Percentiles rank a stretch among this genome's conserved stretches.
Evolutionary conservation across 1,140 invertebrate species (phyloP).

Genomic region (roundworm (Caenorhabditis elegans)): DNA sequence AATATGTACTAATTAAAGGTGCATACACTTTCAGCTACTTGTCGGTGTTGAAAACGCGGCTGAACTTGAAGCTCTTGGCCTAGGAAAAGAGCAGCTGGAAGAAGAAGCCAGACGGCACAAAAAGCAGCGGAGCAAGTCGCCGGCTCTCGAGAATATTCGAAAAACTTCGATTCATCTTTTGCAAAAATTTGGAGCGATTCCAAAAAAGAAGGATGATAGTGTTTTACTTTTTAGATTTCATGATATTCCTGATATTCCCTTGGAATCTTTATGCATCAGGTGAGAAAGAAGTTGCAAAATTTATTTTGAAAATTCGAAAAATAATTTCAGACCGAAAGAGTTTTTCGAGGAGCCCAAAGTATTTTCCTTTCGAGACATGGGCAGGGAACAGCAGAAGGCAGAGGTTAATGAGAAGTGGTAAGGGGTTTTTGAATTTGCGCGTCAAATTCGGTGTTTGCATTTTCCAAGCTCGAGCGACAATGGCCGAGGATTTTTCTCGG

Average conservation of each 20-base stretch:
- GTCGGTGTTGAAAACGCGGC: not conserved
- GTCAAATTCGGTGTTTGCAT: not conserved
- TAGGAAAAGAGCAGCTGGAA: conserved; percentile 27
- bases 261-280: conserved; percentile 48
- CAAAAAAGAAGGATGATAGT: conserved; percentile 48
- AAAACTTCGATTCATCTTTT: conserved; percentile 53
- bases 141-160: conserved; percentile 57
- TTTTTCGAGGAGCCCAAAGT: conserved; percentile 36
- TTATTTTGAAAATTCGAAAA: not conserved
- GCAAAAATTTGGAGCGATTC: conserved; percentile 49
- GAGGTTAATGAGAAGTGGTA: conserved; percentile 52
- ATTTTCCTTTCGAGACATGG: conserved; percentile 38
- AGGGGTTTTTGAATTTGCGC: no score
- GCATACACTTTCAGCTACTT: not conserved
- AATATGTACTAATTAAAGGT: not conserved
- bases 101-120: conserved; percentile 35
- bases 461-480: no score
- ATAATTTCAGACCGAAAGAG: conserved; percentile 36
- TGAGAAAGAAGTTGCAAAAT: not conserved
- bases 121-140: conserved; percentile 57
- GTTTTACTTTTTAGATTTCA: not conserved
- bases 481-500: no score
- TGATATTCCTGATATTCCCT: conserved; percentile 47
- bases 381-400: conserved; percentile 31
- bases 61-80: conserved; percentile 33